These are phyloP conservation scores for Dipodomys spectabilis DNA, from an alignment of 2,113 vertebrate genomes.

Conservation along the genomic window DNA sequence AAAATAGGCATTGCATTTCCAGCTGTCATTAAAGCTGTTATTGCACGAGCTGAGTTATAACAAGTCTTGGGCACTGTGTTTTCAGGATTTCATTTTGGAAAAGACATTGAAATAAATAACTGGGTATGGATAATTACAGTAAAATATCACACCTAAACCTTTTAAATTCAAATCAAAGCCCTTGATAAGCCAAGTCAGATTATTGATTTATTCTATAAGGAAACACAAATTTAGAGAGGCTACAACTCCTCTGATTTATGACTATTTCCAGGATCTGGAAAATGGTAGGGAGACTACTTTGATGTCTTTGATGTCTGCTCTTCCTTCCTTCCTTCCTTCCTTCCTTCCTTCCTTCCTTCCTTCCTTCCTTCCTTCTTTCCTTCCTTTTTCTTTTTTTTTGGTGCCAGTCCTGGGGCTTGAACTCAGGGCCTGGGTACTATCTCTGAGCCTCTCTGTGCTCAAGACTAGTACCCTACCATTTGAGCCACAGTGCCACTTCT, in stretches of 20 bases:
- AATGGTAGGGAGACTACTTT: neutral
- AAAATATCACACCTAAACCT: neutral
- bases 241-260: neutral
- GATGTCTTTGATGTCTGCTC: neutral
- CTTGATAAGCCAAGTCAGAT: neutral
- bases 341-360: too few relatives aligned
- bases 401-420: too few relatives aligned
- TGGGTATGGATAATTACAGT: neutral
- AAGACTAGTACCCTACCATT: too few relatives aligned
- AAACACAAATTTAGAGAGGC: neutral
- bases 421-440: too few relatives aligned
- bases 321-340: too few relatives aligned
- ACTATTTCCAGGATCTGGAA: neutral
- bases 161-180: neutral
- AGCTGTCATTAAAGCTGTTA: neutral
- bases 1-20: neutral
- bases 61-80: neutral
- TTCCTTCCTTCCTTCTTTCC: too few relatives aligned
- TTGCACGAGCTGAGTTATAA: neutral
- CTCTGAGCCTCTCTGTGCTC: too few relatives aligned
- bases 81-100: constrained; percentile 18
- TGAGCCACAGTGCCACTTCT: too few relatives aligned
- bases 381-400: too few relatives aligned
- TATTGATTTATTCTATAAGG: neutral
- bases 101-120: constrained; percentile 9